Percentiles rank a stretch among this genome's conserved stretches.
phyloP scores from a whole-genome alignment of 2,797 vertebrate species.

The Fratercula arctica region DNA sequence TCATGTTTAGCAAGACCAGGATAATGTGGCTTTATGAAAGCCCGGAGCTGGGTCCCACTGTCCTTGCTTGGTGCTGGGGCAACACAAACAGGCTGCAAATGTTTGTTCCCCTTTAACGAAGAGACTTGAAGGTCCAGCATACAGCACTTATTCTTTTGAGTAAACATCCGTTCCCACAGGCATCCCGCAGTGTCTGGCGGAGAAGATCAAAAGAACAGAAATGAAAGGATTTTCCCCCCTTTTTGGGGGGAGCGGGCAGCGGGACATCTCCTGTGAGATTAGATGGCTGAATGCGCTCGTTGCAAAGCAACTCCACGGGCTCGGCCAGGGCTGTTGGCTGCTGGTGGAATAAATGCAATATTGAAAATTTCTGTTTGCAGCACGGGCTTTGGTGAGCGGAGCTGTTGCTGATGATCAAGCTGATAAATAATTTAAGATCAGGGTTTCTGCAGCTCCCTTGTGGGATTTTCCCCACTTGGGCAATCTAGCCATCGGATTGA shows the following conservation, averaged over 20 bases:
- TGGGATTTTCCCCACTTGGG: background rate
- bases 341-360: background rate
- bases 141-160: background rate
- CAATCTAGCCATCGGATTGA: background rate
- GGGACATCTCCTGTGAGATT: constrained; percentile 1
- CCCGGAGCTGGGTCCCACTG: background rate
- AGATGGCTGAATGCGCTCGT: background rate
- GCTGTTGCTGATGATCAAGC: background rate
- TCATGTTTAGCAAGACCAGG: background rate
- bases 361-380: background rate
- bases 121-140: background rate
- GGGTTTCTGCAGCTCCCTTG: background rate
- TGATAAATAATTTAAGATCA: background rate
- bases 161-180: constrained; percentile 52
- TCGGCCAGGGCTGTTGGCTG: background rate
- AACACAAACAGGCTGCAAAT: constrained; percentile 20
- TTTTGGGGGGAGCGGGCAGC: background rate
- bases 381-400: background rate
- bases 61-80: background rate
- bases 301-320: accelerated
- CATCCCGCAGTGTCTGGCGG: constrained; percentile 10
- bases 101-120: constrained; percentile 29
- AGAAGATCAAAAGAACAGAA: constrained; percentile 28
- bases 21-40: background rate
- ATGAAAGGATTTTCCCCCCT: background rate